phyloP scores from a whole-genome alignment of 2,113 vertebrate genomes.

The Tamias sibiricus region DNA sequence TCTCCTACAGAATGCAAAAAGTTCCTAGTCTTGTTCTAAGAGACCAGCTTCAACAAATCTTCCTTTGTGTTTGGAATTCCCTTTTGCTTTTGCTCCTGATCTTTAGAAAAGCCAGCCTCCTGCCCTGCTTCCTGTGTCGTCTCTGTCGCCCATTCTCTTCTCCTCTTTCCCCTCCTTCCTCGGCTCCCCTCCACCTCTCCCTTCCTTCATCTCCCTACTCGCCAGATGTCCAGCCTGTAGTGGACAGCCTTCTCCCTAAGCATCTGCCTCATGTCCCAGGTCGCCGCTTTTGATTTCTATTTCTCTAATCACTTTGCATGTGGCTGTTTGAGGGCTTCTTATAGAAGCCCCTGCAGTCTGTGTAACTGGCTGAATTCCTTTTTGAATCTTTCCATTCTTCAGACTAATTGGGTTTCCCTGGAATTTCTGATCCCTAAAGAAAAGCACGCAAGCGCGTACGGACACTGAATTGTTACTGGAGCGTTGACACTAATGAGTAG shows the following conservation, averaged over 20 bases:
- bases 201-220: neutral
- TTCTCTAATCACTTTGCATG: neutral
- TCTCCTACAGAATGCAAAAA: neutral
- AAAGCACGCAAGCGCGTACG: accelerated
- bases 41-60: neutral
- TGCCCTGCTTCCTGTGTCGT: accelerated
- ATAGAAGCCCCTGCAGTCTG: accelerated
- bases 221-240: neutral
- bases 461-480: neutral
- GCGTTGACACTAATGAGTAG: no score
- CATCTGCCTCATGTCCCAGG: neutral
- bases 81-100: neutral
- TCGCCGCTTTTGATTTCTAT: neutral
- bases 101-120: neutral
- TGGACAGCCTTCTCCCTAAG: neutral
- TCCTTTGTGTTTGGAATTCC: neutral
- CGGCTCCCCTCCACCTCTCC: neutral
- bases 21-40: neutral
- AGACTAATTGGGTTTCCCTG: neutral
- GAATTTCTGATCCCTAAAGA: neutral
- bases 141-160: neutral
- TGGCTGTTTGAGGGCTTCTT: neutral
- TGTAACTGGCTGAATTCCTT: neutral
- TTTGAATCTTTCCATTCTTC: neutral
- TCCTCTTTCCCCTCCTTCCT: neutral